Base-by-base conservation (phyloP, 2,113 vertebrate species). In the Cyanoramphus novaezelandiae region DNA sequence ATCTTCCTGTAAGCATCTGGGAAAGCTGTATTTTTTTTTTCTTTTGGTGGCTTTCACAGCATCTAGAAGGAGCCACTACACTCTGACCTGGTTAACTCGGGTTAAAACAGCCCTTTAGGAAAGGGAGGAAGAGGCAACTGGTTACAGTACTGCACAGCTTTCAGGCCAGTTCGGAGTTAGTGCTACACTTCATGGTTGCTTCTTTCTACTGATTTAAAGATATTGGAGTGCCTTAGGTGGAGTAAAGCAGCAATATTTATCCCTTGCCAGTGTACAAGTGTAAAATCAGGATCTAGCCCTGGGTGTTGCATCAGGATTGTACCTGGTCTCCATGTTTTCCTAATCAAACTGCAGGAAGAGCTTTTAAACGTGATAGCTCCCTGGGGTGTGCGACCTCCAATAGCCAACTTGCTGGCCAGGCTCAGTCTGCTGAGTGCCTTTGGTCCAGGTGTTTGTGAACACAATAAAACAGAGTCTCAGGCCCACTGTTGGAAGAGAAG, bases 351-450 rank as follows among this genome's bases (percentile, higher is more conserved):
- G 19, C 37, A 50, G 33, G 4, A 21, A 35, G 18, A 60, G 77
- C 49, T 55, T 28, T 43, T 23, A 21, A 50, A 60, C 2, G 0
- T 15, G 31, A 3, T 20, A 5, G 13, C 37, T 44, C 35, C 1
- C 18, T 3, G 1, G 12, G 13, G 12, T 11, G 7, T 3, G 47
- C 18, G 55, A 41, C n/a, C 11, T 9, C 24, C 1, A 28, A 9
- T 2, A 8, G n/a, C 29, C 2, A 14, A 4, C 11, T 44, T 6
- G 50, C 23, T 31, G 29, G 8, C 12, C 1, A 2, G 53, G 59
- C 35, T 31, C 2, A 0, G 20, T 25, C 35, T 31, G 41, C 20
- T 41, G 2, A 5, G 44, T 25, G 53, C 53, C 74, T 16, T n/a
- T 20, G 19, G 35, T n/a, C 19, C 2, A 2, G 24, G 24, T 5